These are phyloP conservation scores for Caradrina clavipalpis DNA, from an alignment of 2,888 invertebrate genomes.

Conservation along the genomic window DNA sequence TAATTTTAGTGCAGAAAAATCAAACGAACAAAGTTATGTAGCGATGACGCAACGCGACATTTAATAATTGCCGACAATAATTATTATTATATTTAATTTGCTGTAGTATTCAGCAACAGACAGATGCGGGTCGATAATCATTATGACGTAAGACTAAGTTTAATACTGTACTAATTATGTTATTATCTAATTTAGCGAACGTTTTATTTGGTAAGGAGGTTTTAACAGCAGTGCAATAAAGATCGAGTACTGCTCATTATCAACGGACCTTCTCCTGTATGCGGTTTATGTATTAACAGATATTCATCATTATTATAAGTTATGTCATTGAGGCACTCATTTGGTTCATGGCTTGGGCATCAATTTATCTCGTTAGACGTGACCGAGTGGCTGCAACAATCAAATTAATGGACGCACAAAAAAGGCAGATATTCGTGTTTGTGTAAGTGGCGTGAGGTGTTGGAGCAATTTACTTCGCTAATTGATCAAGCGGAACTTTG, in stretches of 20 bases:
- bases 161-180: slow-evolving; percentile 41
- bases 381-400: slow-evolving; percentile 52
- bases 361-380: slow-evolving; percentile 61
- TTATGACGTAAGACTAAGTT: slow-evolving; percentile 56
- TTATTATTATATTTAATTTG: slow-evolving; percentile 55
- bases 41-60: slow-evolving; percentile 56
- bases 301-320: slow-evolving; percentile 32
- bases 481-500: slow-evolving; percentile 64
- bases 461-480: slow-evolving; percentile 57
- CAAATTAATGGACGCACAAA: slow-evolving; percentile 54
- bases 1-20: slow-evolving; percentile 68
- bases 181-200: slow-evolving; percentile 50
- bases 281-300: slow-evolving; percentile 16
- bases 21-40: slow-evolving; percentile 56
- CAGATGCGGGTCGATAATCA: slow-evolving; percentile 53
- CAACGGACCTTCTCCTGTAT: slow-evolving; percentile 26
- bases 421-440: slow-evolving; percentile 43
- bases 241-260: slow-evolving; percentile 15
- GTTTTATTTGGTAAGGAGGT: slow-evolving; percentile 24
- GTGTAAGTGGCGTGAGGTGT: slow-evolving; percentile 46
- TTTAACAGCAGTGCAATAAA: slow-evolving; percentile 16
- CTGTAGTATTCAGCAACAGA: slow-evolving; percentile 34
- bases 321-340: slow-evolving; percentile 57
- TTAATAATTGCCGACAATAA: slow-evolving; percentile 55
- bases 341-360: slow-evolving; percentile 50